These are phyloP conservation scores for Drosophila equinoxialis DNA, from an alignment of 1,140 invertebrate species.

Conservation along the genomic window DNA sequence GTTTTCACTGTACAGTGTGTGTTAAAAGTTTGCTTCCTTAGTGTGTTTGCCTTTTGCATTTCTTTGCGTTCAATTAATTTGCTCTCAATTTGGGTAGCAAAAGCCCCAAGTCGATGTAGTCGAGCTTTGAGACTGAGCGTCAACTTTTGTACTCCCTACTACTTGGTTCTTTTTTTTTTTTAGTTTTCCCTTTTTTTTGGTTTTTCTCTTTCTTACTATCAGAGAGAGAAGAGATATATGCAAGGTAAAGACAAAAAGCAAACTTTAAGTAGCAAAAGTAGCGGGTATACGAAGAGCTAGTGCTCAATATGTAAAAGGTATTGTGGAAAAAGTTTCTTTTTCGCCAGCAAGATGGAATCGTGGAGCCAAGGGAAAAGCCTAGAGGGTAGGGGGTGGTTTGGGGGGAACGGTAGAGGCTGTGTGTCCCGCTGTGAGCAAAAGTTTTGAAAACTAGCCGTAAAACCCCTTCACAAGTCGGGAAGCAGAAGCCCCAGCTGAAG, in stretches of 20 bases:
- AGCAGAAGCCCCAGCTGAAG: slow-evolving; percentile 30
- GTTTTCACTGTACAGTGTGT: slow-evolving; percentile 3
- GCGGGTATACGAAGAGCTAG: slow-evolving; percentile 29
- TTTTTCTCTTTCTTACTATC: slow-evolving; percentile 20
- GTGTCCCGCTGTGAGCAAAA: slow-evolving; percentile 63
- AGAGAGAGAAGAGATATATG: slow-evolving; percentile 38
- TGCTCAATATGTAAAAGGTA: slow-evolving; percentile 50
- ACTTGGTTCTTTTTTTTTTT: slow-evolving; percentile 21
- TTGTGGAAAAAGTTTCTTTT: slow-evolving; percentile 65
- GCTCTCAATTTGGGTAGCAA: slow-evolving; percentile 73
- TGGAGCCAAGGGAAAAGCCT: not conserved
- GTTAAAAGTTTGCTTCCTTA: not conserved
- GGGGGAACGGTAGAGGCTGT: not conserved
- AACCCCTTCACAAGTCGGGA: slow-evolving; percentile 55
- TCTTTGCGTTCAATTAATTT: slow-evolving; percentile 81
- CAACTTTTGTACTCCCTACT: slow-evolving; percentile 23
- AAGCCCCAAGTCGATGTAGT: slow-evolving; percentile 35
- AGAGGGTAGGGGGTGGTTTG: too few relatives aligned
- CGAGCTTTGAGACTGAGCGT: slow-evolving; percentile 27
- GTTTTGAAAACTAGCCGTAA: slow-evolving; percentile 69
- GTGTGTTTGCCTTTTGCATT: slow-evolving; percentile 73
- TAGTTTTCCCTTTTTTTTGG: not conserved
- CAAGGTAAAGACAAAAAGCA: slow-evolving; percentile 72
- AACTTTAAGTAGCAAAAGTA: slow-evolving; percentile 78
- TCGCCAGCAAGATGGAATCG: not conserved